Conservation (phyloP, 1,140 invertebrate genomes). For the Ceratina calcarata region DNA sequence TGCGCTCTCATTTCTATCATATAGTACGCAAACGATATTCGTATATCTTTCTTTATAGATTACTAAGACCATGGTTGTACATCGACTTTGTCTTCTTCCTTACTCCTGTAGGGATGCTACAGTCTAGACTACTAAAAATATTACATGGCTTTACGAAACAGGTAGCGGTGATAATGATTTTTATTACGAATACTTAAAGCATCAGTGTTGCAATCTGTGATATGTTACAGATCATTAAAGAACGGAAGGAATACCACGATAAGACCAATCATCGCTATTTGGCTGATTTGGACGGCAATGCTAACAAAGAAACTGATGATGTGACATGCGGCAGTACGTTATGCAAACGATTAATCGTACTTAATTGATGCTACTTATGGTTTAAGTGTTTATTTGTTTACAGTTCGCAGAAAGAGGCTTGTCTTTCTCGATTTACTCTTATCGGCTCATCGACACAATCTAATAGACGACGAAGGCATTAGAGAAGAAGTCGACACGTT, state of each 20-base stretch:
- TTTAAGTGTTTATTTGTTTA: neutral
- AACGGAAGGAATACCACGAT: slow-evolving; percentile 69
- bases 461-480: slow-evolving; percentile 84
- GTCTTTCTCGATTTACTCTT: slow-evolving; percentile 93
- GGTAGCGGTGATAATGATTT: slow-evolving; percentile 50
- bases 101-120: no score
- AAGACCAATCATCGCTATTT: slow-evolving; percentile 48
- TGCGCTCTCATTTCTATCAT: no score
- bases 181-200: neutral
- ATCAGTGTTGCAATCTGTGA: neutral
- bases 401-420: slow-evolving; percentile 81
- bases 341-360: neutral
- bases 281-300: slow-evolving; percentile 17
- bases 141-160: no score
- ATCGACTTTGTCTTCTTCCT: no score
- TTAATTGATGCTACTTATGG: neutral
- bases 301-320: neutral
- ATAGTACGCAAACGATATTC: no score
- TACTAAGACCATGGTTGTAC: no score
- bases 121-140: no score
- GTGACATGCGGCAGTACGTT: slow-evolving; percentile 21
- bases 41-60: no score
- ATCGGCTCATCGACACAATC: slow-evolving; percentile 80
- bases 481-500: slow-evolving; percentile 92
- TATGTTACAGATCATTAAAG: slow-evolving; percentile 62